A percentile compares a stretch with the other conserved stretches of the same genome.
Conservation (phyloP, 2,797 vertebrate species). For the Hoplostethus mediterraneus region DNA sequence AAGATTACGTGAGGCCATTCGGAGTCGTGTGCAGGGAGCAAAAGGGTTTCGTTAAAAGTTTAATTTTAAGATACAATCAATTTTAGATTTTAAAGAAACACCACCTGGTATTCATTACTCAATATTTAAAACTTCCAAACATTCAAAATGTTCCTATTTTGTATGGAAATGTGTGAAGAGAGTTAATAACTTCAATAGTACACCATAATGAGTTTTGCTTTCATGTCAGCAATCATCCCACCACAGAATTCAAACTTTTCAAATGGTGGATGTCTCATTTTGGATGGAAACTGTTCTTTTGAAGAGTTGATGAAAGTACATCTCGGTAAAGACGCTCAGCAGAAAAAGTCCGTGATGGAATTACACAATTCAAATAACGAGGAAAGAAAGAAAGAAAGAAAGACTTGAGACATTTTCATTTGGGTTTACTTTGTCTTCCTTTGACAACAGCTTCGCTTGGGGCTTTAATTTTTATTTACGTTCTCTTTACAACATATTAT, state of each 20-base stretch:
- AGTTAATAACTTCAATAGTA: conserved; percentile 22
- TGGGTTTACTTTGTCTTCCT: conserved; percentile 74
- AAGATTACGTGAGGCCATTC: conserved; percentile 8
- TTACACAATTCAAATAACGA: conserved; percentile 8
- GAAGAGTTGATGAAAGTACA: conserved; percentile 37
- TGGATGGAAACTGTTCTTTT: conserved; percentile 27
- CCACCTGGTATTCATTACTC: conserved; percentile 22
- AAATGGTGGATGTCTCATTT: conserved; percentile 36
- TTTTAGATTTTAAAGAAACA: conserved; percentile 23
- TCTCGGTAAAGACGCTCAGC: neutral
- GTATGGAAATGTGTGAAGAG: conserved; percentile 39
- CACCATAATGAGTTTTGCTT: conserved; percentile 36
- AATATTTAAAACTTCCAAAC: conserved; percentile 26
- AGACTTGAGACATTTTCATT: conserved; percentile 52
- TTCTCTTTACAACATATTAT: conserved; percentile 84
- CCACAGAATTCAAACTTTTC: conserved; percentile 28
- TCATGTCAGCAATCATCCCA: conserved; percentile 11
- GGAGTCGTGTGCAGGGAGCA: neutral
- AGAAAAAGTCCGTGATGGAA: conserved; percentile 14
- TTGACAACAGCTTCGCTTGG: conserved; percentile 69
- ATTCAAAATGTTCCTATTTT: conserved; percentile 20
- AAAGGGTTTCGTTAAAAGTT: conserved; percentile 18
- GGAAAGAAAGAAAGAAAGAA: neutral
- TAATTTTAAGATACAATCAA: conserved; percentile 21
- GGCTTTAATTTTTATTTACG: conserved; percentile 78